Percentiles rank a stretch among this genome's conserved stretches.
Conservation (phyloP, 2,113 vertebrate genomes). For the Solea senegalensis region DNA sequence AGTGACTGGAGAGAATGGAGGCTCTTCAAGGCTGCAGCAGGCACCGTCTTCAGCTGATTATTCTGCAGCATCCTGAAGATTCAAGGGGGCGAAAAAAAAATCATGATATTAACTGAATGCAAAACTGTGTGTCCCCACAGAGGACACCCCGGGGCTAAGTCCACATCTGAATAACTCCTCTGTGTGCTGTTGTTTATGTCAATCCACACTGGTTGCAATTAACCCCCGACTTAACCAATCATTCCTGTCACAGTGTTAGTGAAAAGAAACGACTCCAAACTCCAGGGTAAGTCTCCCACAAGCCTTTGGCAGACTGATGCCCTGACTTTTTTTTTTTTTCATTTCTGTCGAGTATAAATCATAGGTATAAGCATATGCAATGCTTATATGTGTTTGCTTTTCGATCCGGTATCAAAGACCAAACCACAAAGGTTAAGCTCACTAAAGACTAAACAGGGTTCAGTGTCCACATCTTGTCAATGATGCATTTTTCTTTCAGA, state of each 20-base stretch:
- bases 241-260: too few relatives aligned
- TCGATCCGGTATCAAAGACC: slow-evolving; percentile 26
- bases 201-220: background rate
- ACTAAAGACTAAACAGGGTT: slow-evolving; percentile 30
- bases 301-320: background rate
- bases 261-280: too few relatives aligned
- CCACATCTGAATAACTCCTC: background rate
- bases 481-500: slow-evolving; percentile 14
- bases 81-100: slow-evolving; percentile 24
- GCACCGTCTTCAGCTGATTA: slow-evolving; percentile 95
- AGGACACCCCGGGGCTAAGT: background rate
- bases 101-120: background rate
- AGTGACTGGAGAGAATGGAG: slow-evolving; percentile 91
- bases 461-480: slow-evolving; percentile 16
- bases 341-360: slow-evolving; percentile 17
- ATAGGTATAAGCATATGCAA: slow-evolving; percentile 16
- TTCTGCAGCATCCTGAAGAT: slow-evolving; percentile 92
- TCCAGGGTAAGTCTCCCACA: background rate
- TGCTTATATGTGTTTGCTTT: slow-evolving; percentile 18
- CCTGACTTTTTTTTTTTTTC: slow-evolving; percentile 1
- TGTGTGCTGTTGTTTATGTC: slow-evolving; percentile 1
- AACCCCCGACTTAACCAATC: background rate
- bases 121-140: background rate
- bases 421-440: slow-evolving; percentile 47
- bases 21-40: slow-evolving; percentile 89